These are phyloP conservation scores for Sericinus montela DNA, from an alignment of 2,888 invertebrate genomes.

Conservation along the genomic window DNA sequence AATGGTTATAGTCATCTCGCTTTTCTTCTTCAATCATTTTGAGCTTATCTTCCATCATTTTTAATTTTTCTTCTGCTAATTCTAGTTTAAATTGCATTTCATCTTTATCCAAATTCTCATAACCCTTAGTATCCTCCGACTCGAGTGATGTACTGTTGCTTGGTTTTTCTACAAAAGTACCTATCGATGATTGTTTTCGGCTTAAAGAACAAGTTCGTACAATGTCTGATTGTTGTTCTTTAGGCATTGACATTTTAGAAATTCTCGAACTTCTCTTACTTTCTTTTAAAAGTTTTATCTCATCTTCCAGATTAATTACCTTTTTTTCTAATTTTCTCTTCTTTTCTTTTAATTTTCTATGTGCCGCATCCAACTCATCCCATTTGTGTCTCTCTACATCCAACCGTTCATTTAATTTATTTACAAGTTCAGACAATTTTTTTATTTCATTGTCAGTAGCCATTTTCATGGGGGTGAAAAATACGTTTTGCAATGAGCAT, in stretches of 20 bases:
- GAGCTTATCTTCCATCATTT: conserved; percentile 81
- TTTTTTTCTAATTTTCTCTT: conserved; percentile 55
- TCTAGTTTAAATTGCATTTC: conserved; percentile 74
- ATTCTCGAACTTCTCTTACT: conserved; percentile 45
- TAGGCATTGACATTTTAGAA: conserved; percentile 43
- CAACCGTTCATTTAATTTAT: conserved; percentile 76
- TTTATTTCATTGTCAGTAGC: conserved; percentile 82
- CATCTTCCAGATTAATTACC: conserved; percentile 42
- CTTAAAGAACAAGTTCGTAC: neutral
- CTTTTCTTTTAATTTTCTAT: conserved; percentile 78
- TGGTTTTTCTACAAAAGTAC: conserved; percentile 42
- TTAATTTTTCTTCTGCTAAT: conserved; percentile 82
- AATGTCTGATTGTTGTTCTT: conserved; percentile 34
- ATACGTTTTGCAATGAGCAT: conserved; percentile 68
- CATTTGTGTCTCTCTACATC: conserved; percentile 79
- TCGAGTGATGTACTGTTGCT: conserved; percentile 47
- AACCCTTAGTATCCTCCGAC: conserved; percentile 37
- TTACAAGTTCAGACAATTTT: conserved; percentile 78
- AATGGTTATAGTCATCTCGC: conserved; percentile 74
- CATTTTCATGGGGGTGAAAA: conserved; percentile 73
- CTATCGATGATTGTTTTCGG: conserved; percentile 47
- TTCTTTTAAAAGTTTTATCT: conserved; percentile 45
- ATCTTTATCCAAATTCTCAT: conserved; percentile 56
- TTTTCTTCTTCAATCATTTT: conserved; percentile 82
- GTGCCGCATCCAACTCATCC: conserved; percentile 76